Evolutionary conservation across 2,113 vertebrate genomes (phyloP), one percentile per base, ranked within the genome.

Genomic region (Phoxinus phoxinus): DNA sequence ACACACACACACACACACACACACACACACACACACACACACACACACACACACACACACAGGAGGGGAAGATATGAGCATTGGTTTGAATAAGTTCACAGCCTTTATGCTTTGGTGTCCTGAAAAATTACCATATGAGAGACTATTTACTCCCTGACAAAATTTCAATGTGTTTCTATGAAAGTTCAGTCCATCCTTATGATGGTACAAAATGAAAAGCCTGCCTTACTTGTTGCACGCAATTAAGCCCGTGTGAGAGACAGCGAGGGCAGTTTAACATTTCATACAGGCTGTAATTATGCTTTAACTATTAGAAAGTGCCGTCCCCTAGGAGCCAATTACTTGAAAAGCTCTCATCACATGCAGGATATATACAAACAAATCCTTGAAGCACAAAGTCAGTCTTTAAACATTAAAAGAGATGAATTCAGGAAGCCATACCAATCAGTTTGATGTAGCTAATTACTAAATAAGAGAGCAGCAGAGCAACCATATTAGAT

Each of bases 341-440:
- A 99, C 94, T 95, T 95, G 96, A 96, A 96, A 96, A 97, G 95
- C 96, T 95, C 96, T 97, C 97, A 97, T 98, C 96, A 95, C 95
- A 96, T 94, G 90, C 94, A 93, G 96, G 96, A 97, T 98, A 99
- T 96, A 97, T 94, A 98, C 96, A 98, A 98, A 98, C 97, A 98
- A 98, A 97, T 97, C 97, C 96, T 98, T 98, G 96, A 97, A 97
- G 97, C 97, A 98, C 96, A 97, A 96, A 98, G 96, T 96, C 96
- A 98, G 96, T 97, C 96, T 96, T 98, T 96, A 95, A 97, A 97
- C 97, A 97, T 97, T 96, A 97, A 97, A 95, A 97, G 96, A 96
- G 94, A 96, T 89, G 94, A 94, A 93, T 93, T 93, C 93, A 94
- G 96, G 94, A 97, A 97, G 96, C 96, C 96, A 95, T 94, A 96